A percentile compares a stretch with the other conserved stretches of the same genome.
These are phyloP conservation scores for Clarias fuscus DNA, from an alignment of 2,797 vertebrate species.

Conservation along the genomic window DNA sequence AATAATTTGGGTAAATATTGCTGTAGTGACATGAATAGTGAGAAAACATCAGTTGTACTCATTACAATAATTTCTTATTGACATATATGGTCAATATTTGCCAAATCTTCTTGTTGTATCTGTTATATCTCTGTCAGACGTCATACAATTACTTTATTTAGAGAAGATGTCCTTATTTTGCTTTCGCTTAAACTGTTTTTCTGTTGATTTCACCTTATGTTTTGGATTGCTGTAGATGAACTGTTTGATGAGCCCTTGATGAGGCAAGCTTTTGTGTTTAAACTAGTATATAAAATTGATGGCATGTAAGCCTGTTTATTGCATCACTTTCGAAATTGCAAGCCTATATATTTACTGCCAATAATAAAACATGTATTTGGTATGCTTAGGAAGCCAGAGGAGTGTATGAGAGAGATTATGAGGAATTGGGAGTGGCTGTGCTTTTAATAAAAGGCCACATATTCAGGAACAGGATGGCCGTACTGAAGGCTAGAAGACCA, in stretches of 20 bases:
- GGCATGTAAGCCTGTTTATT: neutral
- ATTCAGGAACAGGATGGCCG: conserved; percentile 49
- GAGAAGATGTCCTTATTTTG: neutral
- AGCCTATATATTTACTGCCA: conserved; percentile 6
- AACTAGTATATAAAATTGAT: neutral
- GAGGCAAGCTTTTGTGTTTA: neutral
- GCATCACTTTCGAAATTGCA: neutral
- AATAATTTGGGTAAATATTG: neutral
- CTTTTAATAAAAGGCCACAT: conserved; percentile 48
- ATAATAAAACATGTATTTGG: conserved; percentile 17
- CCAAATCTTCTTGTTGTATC: neutral
- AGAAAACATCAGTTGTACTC: neutral
- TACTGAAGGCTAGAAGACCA: conserved; percentile 33
- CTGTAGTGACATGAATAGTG: neutral
- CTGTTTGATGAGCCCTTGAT: neutral
- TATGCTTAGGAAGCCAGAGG: conserved; percentile 41
- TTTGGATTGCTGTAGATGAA: neutral
- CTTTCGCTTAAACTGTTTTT: neutral
- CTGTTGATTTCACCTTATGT: neutral
- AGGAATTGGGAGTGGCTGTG: conserved; percentile 33
- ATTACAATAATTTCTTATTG: neutral
- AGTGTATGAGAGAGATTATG: conserved; percentile 50
- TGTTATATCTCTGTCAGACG: neutral
- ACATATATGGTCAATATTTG: neutral
- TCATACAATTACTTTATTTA: neutral